These are phyloP conservation scores for Patella ulyssiponensis DNA, from an alignment of 2,888 invertebrate species.

Conservation along the genomic window DNA sequence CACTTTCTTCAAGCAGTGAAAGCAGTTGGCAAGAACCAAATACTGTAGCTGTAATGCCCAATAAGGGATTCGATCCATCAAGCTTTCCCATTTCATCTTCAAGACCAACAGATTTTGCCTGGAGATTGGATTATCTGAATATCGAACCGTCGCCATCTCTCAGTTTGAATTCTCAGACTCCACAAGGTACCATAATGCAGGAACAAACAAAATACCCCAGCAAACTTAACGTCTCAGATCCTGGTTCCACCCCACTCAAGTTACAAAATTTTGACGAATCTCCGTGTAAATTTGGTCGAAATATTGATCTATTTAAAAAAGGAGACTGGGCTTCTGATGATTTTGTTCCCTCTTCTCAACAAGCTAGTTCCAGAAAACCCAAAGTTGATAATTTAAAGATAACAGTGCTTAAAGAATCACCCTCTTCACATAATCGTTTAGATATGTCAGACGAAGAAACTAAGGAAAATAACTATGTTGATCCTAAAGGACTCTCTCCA, in stretches of 20 bases:
- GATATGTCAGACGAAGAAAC: not conserved
- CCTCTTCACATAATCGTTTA: conserved; percentile 17
- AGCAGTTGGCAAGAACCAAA: no score
- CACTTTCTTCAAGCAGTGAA: not conserved
- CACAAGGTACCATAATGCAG: not conserved
- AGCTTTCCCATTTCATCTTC: not conserved
- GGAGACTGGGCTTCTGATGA: conserved; percentile 42
- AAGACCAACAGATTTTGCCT: conserved; percentile 25
- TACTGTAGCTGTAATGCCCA: no score
- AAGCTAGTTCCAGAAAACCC: conserved; percentile 8
- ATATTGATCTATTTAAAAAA: conserved; percentile 41
- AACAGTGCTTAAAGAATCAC: conserved; percentile 25
- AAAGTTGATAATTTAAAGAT: conserved; percentile 2
- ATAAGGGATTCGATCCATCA: not conserved
- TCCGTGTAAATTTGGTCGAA: conserved; percentile 41
- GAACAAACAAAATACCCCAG: not conserved
- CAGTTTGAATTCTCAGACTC: conserved; percentile 1
- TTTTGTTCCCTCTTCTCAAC: conserved; percentile 14
- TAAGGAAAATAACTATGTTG: not conserved
- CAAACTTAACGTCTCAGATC: conserved; percentile 8
- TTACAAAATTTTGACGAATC: conserved; percentile 38
- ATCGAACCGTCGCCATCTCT: conserved; percentile 28
- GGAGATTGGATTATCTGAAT: conserved; percentile 38
- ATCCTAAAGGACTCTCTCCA: not conserved
- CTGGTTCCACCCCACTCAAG: conserved; percentile 30